Percentiles rank a stretch among this genome's conserved stretches.
Conservation (phyloP, 2,113 vertebrate genomes). For the Nymphicus hollandicus region DNA sequence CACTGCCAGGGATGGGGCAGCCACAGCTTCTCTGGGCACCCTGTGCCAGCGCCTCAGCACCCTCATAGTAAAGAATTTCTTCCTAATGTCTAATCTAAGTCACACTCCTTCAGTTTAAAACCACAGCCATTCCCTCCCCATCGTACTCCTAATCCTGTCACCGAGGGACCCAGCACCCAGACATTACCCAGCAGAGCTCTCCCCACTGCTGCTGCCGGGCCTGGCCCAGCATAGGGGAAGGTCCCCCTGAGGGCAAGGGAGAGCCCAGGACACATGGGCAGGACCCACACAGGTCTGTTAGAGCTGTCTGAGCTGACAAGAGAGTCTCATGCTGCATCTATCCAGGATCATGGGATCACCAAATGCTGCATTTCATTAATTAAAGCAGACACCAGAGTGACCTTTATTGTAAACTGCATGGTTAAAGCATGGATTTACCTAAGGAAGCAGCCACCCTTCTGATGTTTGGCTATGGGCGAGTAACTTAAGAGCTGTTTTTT, state of each 20-base stretch:
- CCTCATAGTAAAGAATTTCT: neutral
- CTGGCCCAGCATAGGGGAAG: neutral
- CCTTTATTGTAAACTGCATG: neutral
- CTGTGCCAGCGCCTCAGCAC: neutral
- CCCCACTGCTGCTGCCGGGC: neutral
- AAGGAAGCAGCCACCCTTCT: neutral
- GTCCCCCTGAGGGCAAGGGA: neutral
- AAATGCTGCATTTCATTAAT: neutral
- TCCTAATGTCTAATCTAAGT: neutral
- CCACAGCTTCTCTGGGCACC: neutral
- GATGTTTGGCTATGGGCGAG: neutral
- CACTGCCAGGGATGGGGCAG: neutral
- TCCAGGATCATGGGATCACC: neutral
- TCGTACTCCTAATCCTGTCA: too few relatives aligned
- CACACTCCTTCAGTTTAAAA: neutral
- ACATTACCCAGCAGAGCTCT: neutral
- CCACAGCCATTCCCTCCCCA: neutral
- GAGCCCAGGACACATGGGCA: neutral
- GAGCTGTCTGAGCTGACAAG: neutral
- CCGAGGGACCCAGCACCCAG: neutral
- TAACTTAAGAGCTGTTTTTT: constrained; percentile 43
- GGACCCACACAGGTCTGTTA: neutral
- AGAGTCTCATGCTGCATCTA: neutral
- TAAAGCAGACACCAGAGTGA: neutral
- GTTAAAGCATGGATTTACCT: neutral